A percentile compares a stretch with the other conserved stretches of the same genome.
These are phyloP conservation scores for Sminthurides aquaticus DNA, from an alignment of 2,888 invertebrate genomes.

Conservation along the genomic window DNA sequence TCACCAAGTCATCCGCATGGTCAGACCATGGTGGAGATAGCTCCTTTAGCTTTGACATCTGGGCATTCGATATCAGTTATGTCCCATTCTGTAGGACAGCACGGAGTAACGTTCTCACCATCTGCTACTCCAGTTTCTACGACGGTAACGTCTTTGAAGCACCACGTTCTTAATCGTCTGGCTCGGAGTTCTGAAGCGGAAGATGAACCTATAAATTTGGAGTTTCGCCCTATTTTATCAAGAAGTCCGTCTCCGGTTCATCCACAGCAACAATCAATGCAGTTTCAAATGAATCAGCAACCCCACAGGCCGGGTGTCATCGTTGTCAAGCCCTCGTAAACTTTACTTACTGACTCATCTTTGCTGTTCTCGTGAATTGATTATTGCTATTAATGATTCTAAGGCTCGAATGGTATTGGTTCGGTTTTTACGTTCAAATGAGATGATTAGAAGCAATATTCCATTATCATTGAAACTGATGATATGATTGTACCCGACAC, in stretches of 20 bases:
- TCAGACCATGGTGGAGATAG: constrained; percentile 27
- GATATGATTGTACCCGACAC: not conserved
- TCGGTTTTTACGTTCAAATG: not conserved
- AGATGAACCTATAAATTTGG: constrained; percentile 43
- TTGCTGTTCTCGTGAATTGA: not conserved
- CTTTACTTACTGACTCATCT: constrained; percentile 1
- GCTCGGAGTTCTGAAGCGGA: constrained; percentile 34
- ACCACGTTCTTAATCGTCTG: constrained; percentile 39
- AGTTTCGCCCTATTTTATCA: constrained; percentile 38
- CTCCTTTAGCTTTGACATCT: constrained; percentile 28
- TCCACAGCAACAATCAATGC: constrained; percentile 23
- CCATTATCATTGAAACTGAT: not conserved
- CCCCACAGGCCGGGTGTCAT: constrained; percentile 82
- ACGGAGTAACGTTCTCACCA: constrained; percentile 14
- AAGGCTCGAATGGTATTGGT: constrained; percentile 1
- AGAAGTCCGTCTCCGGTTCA: constrained; percentile 32
- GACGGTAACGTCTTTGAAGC: constrained; percentile 40
- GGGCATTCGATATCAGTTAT: constrained; percentile 11
- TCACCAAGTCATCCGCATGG: constrained; percentile 29
- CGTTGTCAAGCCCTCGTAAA: constrained; percentile 64
- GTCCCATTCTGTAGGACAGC: constrained; percentile 18
- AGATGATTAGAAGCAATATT: not conserved
- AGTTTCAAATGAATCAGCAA: constrained; percentile 47
- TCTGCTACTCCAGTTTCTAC: constrained; percentile 26
- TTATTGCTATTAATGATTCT: not conserved